Evolutionary conservation across 1,140 invertebrate genomes (phyloP), one percentile per base, ranked within the genome.

Genomic region (Atta cephalotes): DNA sequence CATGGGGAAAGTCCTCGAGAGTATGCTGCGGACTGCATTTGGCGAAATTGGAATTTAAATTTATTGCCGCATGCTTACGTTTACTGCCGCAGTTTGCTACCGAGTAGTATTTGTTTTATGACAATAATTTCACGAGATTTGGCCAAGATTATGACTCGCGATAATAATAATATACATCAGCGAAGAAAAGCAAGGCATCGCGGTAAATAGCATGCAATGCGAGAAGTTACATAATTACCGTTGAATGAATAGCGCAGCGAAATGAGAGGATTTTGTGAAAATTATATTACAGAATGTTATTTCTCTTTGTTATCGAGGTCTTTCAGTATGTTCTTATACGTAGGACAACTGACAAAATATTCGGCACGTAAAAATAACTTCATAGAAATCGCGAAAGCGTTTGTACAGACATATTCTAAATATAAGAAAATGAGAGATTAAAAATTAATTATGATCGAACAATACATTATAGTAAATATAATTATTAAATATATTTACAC

Each of bases 41-140:
- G 84, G 71, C 65, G 84, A 90, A 90, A 90, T 90, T 90, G 88
- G 88, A 90, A 90, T 76, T 88, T 78, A 88, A 90, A 90, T 88
- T 90, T 90, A 90, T 90, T 71, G 84, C 78, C 14, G 87, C 21
- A 16, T 86, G 87, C 79, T 88, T 90, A 90, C 60, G 81, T 86
- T 85, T 87, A 85, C 51, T 53, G 72, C 62, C 51, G 78, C 49
- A 86, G 39, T 49, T 79, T 25, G 76, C 84, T 76, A 60, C 77
- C 39, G 39, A 82, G 66, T 56, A 63, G 56, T 76, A 76, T 87
- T 87, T 89, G 86, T 87, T 86, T 89, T 89, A 89, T 65, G 86
- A 89, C 80, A 85, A 87, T 86, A 89, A 89, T 87, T 86, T 80
- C 87, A 53, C 72, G 72, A 89, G 88, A 89, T 89, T 89, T 87